Percentiles rank a stretch among this genome's conserved stretches.
Evolutionary conservation across 1,140 invertebrate species (phyloP).

Genomic region (Heliothis virescens): DNA sequence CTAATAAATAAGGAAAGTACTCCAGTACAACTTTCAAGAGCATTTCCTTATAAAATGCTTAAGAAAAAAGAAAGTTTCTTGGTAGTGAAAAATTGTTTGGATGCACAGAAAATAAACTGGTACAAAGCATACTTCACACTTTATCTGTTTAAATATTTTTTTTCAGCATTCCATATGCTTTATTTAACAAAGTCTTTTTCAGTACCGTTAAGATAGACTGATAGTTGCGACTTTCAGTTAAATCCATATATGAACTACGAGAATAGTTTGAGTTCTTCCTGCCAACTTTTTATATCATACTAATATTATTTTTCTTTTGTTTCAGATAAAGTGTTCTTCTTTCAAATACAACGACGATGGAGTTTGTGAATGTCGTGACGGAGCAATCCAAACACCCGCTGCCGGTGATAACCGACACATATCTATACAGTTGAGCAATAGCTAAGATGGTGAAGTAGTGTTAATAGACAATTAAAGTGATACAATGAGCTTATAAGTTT

Average conservation of each 20-base stretch:
- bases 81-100: slow-evolving; percentile 28
- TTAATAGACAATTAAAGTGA: slow-evolving; percentile 71
- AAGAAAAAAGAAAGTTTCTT: slow-evolving; percentile 8
- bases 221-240: too few relatives aligned
- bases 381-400: slow-evolving; percentile 68
- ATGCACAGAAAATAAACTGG: slow-evolving; percentile 27
- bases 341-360: slow-evolving; percentile 63
- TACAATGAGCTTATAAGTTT: slow-evolving; percentile 83
- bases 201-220: neutral
- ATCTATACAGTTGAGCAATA: slow-evolving; percentile 76
- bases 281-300: neutral
- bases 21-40: slow-evolving; percentile 22
- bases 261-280: neutral
- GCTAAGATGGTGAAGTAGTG: slow-evolving; percentile 77
- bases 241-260: too few relatives aligned
- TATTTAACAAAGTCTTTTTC: neutral
- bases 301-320: slow-evolving; percentile 67
- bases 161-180: neutral
- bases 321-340: slow-evolving; percentile 68
- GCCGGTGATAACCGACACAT: slow-evolving; percentile 74
- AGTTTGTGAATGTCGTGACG: slow-evolving; percentile 53
- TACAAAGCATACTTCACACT: slow-evolving; percentile 11
- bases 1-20: slow-evolving; percentile 10
- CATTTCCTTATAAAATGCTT: slow-evolving; percentile 27
- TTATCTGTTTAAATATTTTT: slow-evolving; percentile 14